Conservation (phyloP, 2,797 vertebrate genomes). For the Sarcoramphus papa region DNA sequence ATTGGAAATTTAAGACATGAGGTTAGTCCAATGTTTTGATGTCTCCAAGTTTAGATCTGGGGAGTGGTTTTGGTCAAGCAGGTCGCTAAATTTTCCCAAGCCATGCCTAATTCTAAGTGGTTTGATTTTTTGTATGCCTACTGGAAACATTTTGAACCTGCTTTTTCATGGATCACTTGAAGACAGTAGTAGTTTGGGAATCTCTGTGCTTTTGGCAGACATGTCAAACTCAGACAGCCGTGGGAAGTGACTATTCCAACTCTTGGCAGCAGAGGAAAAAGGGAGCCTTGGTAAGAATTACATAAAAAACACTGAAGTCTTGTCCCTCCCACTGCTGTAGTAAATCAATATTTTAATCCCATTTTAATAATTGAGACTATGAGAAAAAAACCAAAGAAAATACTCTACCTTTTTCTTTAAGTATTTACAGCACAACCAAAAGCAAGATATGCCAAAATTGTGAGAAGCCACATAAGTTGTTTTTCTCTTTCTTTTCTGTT, state of each 20-base stretch:
- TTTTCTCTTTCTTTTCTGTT: background rate
- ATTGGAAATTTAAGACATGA: background rate
- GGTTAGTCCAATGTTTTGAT: background rate
- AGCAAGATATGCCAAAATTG: background rate
- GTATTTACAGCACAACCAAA: background rate
- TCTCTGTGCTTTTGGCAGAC: background rate
- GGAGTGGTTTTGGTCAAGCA: background rate
- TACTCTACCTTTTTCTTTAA: background rate
- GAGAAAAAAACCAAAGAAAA: background rate
- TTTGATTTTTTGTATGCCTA: background rate
- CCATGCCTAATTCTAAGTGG: background rate
- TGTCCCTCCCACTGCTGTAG: background rate
- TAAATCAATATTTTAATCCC: slow-evolving; percentile 10
- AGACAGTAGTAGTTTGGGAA: background rate
- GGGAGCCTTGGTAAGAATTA: background rate
- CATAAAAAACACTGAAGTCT: background rate
- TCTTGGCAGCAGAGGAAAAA: background rate
- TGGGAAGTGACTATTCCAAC: background rate
- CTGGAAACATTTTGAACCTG: background rate
- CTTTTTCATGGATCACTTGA: background rate
- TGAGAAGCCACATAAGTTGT: rapidly evolving
- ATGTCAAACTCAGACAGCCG: background rate
- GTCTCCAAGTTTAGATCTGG: background rate
- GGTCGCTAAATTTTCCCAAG: background rate
- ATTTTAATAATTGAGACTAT: background rate